Evolutionary conservation across 2,797 vertebrate species (phyloP).

Genomic region (Atherinosoma microstoma): DNA sequence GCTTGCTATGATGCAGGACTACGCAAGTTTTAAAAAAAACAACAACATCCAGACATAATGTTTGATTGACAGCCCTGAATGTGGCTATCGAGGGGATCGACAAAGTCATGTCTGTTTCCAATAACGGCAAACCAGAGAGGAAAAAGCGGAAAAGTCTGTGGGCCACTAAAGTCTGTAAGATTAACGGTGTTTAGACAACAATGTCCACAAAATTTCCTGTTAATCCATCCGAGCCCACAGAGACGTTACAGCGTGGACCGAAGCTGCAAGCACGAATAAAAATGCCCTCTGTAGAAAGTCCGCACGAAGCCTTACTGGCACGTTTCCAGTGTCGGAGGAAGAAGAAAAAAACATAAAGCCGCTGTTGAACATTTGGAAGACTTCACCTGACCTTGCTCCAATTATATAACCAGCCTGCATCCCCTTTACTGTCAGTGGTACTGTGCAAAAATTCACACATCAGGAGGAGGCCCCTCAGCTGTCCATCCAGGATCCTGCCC

Average conservation of each 20-base stretch:
- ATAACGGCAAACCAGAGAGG: no score
- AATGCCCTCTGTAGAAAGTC: neutral
- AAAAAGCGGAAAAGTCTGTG: neutral
- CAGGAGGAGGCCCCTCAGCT: conserved; percentile 37
- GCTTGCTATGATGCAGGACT: no score
- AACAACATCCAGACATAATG: no score
- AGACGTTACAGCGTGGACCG: neutral
- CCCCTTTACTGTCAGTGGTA: conserved; percentile 51
- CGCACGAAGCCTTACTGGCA: neutral
- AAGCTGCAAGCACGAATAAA: neutral
- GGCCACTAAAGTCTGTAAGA: neutral
- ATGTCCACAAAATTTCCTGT: neutral
- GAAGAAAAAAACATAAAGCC: neutral
- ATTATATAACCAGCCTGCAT: conserved; percentile 47
- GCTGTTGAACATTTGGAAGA: conserved; percentile 9
- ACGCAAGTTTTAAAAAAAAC: no score
- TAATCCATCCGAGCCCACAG: no score
- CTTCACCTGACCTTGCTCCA: conserved; percentile 42
- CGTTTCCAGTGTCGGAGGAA: neutral
- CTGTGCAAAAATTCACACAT: conserved; percentile 43
- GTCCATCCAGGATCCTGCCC: conserved; percentile 39
- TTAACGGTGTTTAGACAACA: neutral
- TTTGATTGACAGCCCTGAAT: no score
- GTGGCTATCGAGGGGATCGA: no score
- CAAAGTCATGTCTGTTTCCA: no score